These are phyloP conservation scores for Eolophus roseicapilla DNA, from an alignment of 2,113 vertebrate genomes.

Conservation along the genomic window DNA sequence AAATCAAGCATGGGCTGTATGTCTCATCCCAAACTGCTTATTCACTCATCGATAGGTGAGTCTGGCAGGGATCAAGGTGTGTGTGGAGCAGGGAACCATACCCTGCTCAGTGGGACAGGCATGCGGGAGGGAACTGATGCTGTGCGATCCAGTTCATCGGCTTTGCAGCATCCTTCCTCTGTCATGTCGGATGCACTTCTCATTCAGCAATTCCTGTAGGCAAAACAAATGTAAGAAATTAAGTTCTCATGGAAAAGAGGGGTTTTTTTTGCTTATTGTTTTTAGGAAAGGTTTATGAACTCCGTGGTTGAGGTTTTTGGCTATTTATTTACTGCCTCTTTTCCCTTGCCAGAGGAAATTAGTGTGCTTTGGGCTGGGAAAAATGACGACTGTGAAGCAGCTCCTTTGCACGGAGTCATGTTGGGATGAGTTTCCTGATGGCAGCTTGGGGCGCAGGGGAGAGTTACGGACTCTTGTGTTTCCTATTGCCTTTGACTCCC, in stretches of 20 bases:
- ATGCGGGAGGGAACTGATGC: accelerated
- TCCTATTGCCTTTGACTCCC: neutral
- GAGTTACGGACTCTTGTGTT: neutral
- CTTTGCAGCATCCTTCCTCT: neutral
- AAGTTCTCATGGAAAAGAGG: neutral
- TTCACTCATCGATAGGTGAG: neutral
- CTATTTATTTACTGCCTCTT: neutral
- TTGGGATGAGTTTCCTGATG: neutral
- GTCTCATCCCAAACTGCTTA: neutral
- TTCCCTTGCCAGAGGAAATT: neutral
- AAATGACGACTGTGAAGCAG: neutral
- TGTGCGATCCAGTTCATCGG: neutral
- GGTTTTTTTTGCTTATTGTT: neutral
- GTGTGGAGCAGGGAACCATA: neutral
- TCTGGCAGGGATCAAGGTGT: neutral
- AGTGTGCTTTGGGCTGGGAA: neutral
- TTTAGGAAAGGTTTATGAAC: neutral
- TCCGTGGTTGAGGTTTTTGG: neutral
- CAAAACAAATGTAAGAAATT: neutral
- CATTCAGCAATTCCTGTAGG: neutral
- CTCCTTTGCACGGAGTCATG: neutral
- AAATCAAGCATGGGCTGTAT: neutral
- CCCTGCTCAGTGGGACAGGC: accelerated
- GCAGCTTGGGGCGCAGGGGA: neutral
- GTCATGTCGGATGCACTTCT: accelerated